A percentile compares a stretch with the other conserved stretches of the same genome.
Conservation (phyloP, 2,113 vertebrate species). For the Erinaceus europaeus region DNA sequence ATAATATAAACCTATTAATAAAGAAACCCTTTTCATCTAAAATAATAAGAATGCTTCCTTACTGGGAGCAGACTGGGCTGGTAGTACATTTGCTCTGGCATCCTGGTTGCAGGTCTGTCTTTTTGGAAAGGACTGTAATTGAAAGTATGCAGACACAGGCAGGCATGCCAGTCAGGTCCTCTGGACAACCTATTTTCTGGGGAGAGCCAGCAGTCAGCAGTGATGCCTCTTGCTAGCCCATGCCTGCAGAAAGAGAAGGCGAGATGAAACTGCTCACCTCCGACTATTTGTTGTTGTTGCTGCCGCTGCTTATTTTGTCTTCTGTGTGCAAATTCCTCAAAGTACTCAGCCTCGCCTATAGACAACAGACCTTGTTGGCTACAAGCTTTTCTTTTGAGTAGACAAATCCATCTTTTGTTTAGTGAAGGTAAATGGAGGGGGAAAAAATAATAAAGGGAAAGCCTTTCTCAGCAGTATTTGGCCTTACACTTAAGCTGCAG, state of each 20-base stretch:
- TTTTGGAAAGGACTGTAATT: not conserved
- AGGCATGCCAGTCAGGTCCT: not conserved
- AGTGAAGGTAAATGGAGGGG: not conserved
- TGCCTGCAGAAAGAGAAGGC: not conserved
- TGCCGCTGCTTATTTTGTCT: not conserved
- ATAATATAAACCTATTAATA: too few relatives aligned
- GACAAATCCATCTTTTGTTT: not conserved
- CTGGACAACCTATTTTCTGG: not conserved
- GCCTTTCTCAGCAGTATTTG: not conserved
- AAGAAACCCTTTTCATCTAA: too few relatives aligned
- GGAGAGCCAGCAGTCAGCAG: not conserved
- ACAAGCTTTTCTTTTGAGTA: not conserved
- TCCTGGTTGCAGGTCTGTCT: not conserved
- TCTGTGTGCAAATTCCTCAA: not conserved
- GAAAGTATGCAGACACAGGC: conserved; percentile 4
- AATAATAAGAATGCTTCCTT: too few relatives aligned
- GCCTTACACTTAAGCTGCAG: not conserved
- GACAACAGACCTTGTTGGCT: not conserved
- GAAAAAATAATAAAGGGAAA: not conserved
- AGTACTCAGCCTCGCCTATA: not conserved
- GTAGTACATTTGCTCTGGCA: not conserved
- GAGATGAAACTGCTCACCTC: not conserved
- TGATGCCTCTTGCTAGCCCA: not conserved
- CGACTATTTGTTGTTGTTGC: not conserved
- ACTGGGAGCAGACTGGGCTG: not conserved